Evolutionary conservation across 2,888 invertebrate genomes (phyloP).

Genomic region (Perdita meconis): DNA sequence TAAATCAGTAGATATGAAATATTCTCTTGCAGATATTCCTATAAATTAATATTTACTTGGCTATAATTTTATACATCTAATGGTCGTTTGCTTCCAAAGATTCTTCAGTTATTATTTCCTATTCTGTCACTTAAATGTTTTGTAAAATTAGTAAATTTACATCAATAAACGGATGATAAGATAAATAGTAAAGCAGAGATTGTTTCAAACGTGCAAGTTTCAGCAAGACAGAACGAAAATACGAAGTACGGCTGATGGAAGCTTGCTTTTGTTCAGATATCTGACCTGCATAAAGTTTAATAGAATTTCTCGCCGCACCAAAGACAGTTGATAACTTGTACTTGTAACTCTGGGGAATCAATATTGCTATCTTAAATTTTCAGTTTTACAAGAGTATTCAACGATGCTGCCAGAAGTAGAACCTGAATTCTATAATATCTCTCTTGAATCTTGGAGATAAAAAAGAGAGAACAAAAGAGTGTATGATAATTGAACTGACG

Average conservation of each 20-base stretch:
- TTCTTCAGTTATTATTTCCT: too few species aligned
- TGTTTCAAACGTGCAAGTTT: not conserved
- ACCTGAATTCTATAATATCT: too few species aligned
- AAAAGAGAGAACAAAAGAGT: too few species aligned
- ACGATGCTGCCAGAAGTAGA: too few species aligned
- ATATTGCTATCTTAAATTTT: not conserved
- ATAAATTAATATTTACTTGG: too few species aligned
- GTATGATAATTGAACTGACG: too few species aligned
- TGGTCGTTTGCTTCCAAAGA: too few species aligned
- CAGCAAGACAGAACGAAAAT: not conserved
- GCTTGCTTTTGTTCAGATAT: slow-evolving; percentile 1
- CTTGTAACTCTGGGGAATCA: slow-evolving; percentile 6
- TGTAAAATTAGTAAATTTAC: not conserved
- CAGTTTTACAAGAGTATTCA: not conserved
- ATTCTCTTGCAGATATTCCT: too few species aligned
- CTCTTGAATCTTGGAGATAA: too few species aligned
- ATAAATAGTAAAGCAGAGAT: not conserved
- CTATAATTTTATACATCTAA: too few species aligned
- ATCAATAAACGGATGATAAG: not conserved
- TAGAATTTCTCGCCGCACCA: slow-evolving; percentile 18
- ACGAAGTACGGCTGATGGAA: not conserved
- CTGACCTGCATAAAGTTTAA: slow-evolving; percentile 30
- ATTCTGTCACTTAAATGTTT: not conserved
- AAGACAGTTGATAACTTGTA: not conserved
- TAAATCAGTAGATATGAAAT: too few species aligned